Evolutionary conservation across 2,888 invertebrate species (phyloP).

Genomic region (Aporophyla nigra): DNA sequence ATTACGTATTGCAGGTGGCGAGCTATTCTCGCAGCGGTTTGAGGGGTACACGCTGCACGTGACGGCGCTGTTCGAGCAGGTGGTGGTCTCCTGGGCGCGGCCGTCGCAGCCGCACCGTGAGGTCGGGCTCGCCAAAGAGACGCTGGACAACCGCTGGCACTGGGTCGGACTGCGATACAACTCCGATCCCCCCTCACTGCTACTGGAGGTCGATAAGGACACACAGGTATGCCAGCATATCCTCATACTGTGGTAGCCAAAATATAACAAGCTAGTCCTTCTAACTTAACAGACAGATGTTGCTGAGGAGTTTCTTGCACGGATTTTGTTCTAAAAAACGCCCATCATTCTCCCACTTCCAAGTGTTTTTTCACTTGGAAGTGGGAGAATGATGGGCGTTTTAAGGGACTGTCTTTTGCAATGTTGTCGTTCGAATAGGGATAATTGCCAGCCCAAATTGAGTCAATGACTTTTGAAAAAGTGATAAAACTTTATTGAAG

Average conservation of each 20-base stretch:
- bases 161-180: slow-evolving; percentile 92
- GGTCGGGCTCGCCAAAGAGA: slow-evolving; percentile 92
- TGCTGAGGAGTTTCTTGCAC: background rate
- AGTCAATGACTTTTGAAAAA: background rate
- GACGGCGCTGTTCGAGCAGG: slow-evolving; percentile 91
- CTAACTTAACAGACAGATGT: background rate
- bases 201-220: slow-evolving; percentile 85
- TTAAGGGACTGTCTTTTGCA: background rate
- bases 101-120: slow-evolving; percentile 90
- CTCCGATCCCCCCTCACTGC: slow-evolving; percentile 84
- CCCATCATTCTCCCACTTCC: too few species aligned
- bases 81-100: slow-evolving; percentile 91
- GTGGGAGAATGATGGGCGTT: background rate
- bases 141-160: slow-evolving; percentile 96
- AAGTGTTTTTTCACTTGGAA: too few species aligned
- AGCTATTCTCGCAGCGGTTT: slow-evolving; percentile 93
- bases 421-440: background rate
- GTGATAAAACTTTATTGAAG: background rate
- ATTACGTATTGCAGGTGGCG: slow-evolving; percentile 90
- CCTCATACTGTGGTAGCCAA: background rate
- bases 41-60: slow-evolving; percentile 92
- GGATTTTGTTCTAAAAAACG: background rate
- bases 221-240: slow-evolving; percentile 74
- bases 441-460: background rate
- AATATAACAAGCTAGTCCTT: background rate